A percentile compares a stretch with the other conserved stretches of the same genome.
phyloP scores from a whole-genome alignment of 2,797 vertebrate species.

The Garrulus glandarius region DNA sequence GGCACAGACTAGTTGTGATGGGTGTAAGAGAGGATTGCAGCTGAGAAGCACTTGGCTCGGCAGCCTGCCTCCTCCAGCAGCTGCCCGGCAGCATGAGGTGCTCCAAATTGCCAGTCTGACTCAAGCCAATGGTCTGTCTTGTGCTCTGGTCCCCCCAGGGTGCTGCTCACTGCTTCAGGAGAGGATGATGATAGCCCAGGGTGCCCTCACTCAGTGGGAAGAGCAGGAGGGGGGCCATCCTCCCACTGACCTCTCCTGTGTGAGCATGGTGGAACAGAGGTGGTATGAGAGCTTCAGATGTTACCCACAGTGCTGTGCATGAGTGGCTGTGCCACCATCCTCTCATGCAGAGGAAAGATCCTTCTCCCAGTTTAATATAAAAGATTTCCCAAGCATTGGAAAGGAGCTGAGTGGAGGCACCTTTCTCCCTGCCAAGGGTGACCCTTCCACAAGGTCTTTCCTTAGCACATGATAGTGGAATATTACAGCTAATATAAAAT shows the following conservation, averaged over 20 bases:
- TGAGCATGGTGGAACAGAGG: not conserved
- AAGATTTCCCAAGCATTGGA: not conserved
- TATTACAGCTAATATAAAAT: not conserved
- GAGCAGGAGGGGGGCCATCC: not conserved
- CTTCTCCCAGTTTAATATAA: not conserved
- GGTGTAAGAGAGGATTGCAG: not conserved
- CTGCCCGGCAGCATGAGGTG: not conserved
- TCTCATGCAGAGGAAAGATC: not conserved
- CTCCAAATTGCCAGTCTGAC: not conserved
- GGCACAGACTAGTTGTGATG: not conserved
- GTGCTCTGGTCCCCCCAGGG: not conserved
- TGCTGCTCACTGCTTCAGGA: not conserved
- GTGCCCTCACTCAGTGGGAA: accelerated
- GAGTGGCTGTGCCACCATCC: not conserved
- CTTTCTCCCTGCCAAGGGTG: not conserved
- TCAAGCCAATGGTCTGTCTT: not conserved
- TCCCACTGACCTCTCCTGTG: not conserved
- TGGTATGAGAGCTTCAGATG: not conserved
- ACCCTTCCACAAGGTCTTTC: not conserved
- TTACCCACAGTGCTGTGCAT: not conserved
- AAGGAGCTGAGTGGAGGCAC: not conserved
- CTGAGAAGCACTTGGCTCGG: not conserved
- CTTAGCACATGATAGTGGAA: not conserved
- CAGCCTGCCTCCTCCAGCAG: not conserved
- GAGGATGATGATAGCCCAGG: not conserved